A percentile compares a stretch with the other conserved stretches of the same genome.
Conservation (phyloP, 1,140 invertebrate species). For the Micrasema longulum region DNA sequence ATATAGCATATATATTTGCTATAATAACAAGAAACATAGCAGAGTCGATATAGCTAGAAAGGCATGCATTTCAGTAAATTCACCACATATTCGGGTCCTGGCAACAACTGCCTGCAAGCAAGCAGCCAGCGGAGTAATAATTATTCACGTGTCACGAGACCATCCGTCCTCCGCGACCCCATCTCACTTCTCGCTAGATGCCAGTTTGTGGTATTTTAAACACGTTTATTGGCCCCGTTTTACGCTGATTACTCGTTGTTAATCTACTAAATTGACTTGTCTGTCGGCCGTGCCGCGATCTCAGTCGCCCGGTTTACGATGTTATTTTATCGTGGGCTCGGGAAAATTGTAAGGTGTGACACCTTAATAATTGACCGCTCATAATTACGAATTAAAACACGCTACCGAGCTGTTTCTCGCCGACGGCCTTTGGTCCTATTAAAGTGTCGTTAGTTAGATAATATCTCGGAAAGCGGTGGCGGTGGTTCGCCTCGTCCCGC, state of each 20-base stretch:
- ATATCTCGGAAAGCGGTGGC: slow-evolving; percentile 26
- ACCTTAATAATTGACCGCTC: slow-evolving; percentile 50
- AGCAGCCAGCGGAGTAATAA: too few relatives aligned
- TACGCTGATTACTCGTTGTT: slow-evolving; percentile 53
- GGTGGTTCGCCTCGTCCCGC: slow-evolving; percentile 38
- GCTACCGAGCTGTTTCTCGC: slow-evolving; percentile 43
- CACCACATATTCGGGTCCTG: slow-evolving; percentile 24
- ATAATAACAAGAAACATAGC: too few relatives aligned
- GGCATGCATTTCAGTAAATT: too few relatives aligned
- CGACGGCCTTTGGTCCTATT: slow-evolving; percentile 45
- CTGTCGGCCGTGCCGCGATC: slow-evolving; percentile 41
- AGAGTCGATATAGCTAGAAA: too few relatives aligned
- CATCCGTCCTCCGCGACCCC: too few relatives aligned
- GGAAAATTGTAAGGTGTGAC: slow-evolving; percentile 44
- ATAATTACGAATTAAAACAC: slow-evolving; percentile 51
- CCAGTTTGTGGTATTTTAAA: slow-evolving; percentile 53
- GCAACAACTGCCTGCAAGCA: background rate
- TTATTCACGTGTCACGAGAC: slow-evolving; percentile 46
- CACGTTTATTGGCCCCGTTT: slow-evolving; percentile 54
- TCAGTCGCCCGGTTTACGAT: slow-evolving; percentile 17
- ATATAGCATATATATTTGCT: too few relatives aligned
- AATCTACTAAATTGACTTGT: slow-evolving; percentile 55
- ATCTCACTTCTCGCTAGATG: slow-evolving; percentile 39
- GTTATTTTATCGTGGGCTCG: slow-evolving; percentile 44
- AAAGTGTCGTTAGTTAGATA: slow-evolving; percentile 53